Base-by-base conservation (phyloP, 1,140 invertebrate species). In the Drosophila repleta region DNA sequence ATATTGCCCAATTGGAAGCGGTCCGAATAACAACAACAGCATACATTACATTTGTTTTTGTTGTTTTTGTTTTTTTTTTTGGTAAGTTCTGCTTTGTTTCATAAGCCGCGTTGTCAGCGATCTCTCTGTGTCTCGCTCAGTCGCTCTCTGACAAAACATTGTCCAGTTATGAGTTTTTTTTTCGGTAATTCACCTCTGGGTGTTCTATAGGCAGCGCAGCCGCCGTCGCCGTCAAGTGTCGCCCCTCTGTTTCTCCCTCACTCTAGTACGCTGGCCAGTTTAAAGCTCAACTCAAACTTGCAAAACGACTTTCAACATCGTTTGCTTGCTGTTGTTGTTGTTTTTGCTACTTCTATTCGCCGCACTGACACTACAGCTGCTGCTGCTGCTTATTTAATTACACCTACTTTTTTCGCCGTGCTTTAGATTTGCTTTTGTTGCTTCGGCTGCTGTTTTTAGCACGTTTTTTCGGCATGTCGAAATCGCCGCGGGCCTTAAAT, bases 301-400 rank as follows among this genome's bases (percentile, higher is more conserved):
- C 83, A 88, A 90, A 90, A 90, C 89, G 88, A 90, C 89, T 90
- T 90, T 90, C 89, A 90, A 90, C 89, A 90, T 90, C 77, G 68
- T 73, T 89, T 56, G 46, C 26, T 17, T 68, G 20, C 17, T 68
- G 20, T 45, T 78, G 17, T 73, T 56, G n/a, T 29, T 77, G 58
- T 63, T 69, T 49, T 39, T 74, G 55, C 45, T 58, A 37, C 37
- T 62, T 64, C 49, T 65, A 71, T 79, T 61, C 66, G 74, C 52
- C 35, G 58, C 41, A 61, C 35, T 79, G 61, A 37, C 21, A n/a
- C 62, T 43, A 26, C n/a, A 43, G 24, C 45, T 62, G 39, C 49
- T 56, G 41, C 49, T 73, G 51, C 15, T 58, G 64, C 74, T 79
- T 73, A 60, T 79, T 76, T 84, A 84, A 84, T 84, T 84, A 73